Base-by-base conservation (phyloP, 35 echinoderm and acorn worm species). In the Apostichopus japonicus region DNA sequence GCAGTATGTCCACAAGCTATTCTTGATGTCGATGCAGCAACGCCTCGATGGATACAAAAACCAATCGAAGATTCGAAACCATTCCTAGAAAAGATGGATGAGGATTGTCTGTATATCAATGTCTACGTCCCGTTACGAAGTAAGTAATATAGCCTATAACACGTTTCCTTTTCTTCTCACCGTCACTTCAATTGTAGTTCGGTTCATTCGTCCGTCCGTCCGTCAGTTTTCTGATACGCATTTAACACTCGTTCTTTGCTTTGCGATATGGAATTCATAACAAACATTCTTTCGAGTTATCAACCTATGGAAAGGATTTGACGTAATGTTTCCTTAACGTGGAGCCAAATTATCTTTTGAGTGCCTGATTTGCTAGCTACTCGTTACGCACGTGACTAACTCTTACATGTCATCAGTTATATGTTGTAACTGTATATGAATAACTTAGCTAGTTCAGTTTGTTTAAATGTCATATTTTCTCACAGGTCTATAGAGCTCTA, bases 61-160 rank as follows among this genome's bases (percentile, higher is more conserved):
- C 91, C 91, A 1, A 16, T 92, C 16, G 86, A 92, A n/a, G 72
- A 90, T 44, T 77, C 87, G 15, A 77, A 77, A 54, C 86, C 95
- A 0, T 97, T 86, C 61, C 72, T 97, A 27, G 71, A 86, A 65
- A 55, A 84, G 5, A 94, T 97, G 93, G 91, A 87, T 19, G 96
- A 98, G 55, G 96, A 98, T 90, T 98, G 96, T 62, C 80, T 98
- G 4, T 98, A 94, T 83, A 83, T 95, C 15, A 98, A 98, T 72
- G 90, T 98, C 10, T 94, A 95, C 79, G 94, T 94, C n/a, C 94
- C 94, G 16, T 54, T 72, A 10, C 88, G 77, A 93, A 88, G 92
- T 98, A 92, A 92, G 95, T 79, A 23, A 75, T 19, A 75, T 67
- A 67, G 33, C 33, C 33, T 44, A 44, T 44, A 1, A 44, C 0